These are phyloP conservation scores for Chrysopa pallens DNA, from an alignment of 1,140 invertebrate genomes.

Conservation along the genomic window DNA sequence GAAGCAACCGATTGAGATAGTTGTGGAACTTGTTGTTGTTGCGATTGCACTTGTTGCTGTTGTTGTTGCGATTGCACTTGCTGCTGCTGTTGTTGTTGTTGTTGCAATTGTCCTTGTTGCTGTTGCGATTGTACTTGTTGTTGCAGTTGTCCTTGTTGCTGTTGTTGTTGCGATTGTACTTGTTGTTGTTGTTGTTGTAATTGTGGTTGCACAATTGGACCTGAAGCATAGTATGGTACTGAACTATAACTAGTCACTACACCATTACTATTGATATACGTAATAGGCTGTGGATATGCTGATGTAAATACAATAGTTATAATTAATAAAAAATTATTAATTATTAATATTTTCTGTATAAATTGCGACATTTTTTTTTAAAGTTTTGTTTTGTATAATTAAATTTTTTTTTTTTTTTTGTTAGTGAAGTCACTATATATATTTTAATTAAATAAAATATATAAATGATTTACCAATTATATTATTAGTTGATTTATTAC, in stretches of 20 bases:
- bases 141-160: slow-evolving; percentile 12
- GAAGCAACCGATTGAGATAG: slow-evolving; percentile 4
- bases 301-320: too few species aligned
- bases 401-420: too few species aligned
- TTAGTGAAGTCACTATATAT: too few species aligned
- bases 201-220: slow-evolving; percentile 9
- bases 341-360: too few species aligned
- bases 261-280: neutral
- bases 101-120: slow-evolving; percentile 9
- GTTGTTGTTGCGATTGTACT: slow-evolving; percentile 4
- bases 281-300: neutral
- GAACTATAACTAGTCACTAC: slow-evolving; percentile 1
- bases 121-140: slow-evolving; percentile 10
- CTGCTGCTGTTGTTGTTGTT: neutral
- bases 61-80: slow-evolving; percentile 12
- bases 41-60: slow-evolving; percentile 9
- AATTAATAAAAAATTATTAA: neutral
- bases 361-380: too few species aligned
- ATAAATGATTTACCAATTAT: too few species aligned
- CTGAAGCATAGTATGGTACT: slow-evolving; percentile 11
- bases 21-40: neutral
- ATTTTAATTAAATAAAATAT: too few species aligned
- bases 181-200: slow-evolving; percentile 11
- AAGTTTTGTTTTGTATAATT: too few species aligned
- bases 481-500: too few species aligned